Evolutionary conservation across 2,888 invertebrate genomes (phyloP).

Genomic region (Mythimna ferrago): DNA sequence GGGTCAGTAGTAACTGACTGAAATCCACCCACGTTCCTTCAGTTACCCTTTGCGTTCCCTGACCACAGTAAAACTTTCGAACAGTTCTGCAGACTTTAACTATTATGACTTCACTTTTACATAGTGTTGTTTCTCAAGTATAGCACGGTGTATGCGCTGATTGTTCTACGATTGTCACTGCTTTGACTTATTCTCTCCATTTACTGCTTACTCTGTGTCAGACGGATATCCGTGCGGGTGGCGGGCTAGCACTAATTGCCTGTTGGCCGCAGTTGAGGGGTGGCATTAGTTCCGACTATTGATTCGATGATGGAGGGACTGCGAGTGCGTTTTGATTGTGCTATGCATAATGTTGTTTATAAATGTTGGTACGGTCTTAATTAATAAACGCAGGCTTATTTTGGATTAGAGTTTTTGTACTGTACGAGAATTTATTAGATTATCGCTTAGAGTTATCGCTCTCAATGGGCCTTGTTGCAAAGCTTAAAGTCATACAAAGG

Average conservation of each 20-base stretch:
- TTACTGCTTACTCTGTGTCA: slow-evolving; percentile 25
- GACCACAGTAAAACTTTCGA: no score
- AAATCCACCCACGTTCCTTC: no score
- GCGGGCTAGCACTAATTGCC: slow-evolving; percentile 79
- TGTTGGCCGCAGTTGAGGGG: slow-evolving; percentile 69
- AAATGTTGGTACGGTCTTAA: slow-evolving; percentile 29
- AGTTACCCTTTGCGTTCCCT: no score
- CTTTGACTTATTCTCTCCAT: slow-evolving; percentile 14
- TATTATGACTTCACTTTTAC: neutral
- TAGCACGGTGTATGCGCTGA: neutral
- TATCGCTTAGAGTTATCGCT: no score
- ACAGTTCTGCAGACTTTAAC: neutral
- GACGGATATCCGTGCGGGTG: slow-evolving; percentile 81
- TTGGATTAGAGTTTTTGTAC: neutral
- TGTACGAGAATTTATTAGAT: neutral
- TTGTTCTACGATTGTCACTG: neutral
- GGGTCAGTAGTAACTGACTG: no score
- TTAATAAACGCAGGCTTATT: slow-evolving; percentile 20
- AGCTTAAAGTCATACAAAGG: no score
- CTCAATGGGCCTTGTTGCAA: no score
- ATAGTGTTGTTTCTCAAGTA: neutral
- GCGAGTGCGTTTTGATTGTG: slow-evolving; percentile 61
- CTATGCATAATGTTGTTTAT: slow-evolving; percentile 44
- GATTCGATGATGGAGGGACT: slow-evolving; percentile 65
- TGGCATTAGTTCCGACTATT: slow-evolving; percentile 75